phyloP scores from a whole-genome alignment of 2,888 invertebrate species.

The Barypeithes pellucidus region DNA sequence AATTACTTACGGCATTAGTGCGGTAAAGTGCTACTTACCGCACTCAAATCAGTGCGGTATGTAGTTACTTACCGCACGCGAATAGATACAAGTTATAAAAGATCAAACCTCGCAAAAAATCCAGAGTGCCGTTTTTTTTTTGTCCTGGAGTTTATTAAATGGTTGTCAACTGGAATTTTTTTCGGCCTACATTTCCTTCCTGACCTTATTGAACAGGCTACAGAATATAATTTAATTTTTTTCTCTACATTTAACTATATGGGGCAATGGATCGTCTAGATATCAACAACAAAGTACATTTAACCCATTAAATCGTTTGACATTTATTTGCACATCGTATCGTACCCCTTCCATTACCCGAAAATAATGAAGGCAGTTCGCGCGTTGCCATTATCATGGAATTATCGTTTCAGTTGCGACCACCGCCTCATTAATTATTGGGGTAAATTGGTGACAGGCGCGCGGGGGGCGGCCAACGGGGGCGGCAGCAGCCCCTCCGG shows the following conservation, averaged over 20 bases:
- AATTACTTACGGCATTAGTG: too few species aligned
- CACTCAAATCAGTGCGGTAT: too few species aligned
- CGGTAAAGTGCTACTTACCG: too few species aligned
- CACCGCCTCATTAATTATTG: conserved; percentile 69
- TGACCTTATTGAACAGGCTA: too few species aligned
- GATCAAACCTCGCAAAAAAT: too few species aligned
- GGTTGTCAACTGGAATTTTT: too few species aligned
- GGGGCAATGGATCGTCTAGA: background rate
- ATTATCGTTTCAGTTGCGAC: conserved; percentile 72
- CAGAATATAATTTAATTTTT: background rate
- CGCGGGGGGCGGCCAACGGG: conserved; percentile 55
- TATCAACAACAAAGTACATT: conserved; percentile 44
- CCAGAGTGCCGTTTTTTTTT: too few species aligned
- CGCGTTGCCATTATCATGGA: conserved; percentile 73
- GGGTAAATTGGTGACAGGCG: conserved; percentile 65
- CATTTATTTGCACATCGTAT: conserved; percentile 54
- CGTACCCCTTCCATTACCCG: conserved; percentile 39
- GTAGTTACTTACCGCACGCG: too few species aligned
- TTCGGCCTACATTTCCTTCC: too few species aligned
- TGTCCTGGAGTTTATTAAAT: too few species aligned
- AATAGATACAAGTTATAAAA: too few species aligned
- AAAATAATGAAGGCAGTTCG: conserved; percentile 69
- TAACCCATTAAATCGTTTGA: conserved; percentile 47
- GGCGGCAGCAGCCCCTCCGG: conserved; percentile 58
- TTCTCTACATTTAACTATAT: background rate